Evolutionary conservation across 2,113 vertebrate genomes (phyloP).

Genomic region (Ursus arctos): DNA sequence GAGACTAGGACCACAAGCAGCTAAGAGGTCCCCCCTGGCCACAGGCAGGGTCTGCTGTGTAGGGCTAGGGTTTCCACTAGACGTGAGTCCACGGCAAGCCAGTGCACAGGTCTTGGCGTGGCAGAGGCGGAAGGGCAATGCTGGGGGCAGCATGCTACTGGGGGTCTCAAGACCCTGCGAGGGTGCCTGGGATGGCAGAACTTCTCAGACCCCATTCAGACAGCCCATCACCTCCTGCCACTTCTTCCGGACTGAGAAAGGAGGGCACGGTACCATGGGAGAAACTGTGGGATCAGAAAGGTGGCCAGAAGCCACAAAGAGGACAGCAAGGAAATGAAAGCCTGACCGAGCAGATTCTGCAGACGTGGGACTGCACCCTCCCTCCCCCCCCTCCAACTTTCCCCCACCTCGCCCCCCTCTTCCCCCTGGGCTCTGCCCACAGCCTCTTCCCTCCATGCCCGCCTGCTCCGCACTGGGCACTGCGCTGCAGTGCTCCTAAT

Average conservation of each 20-base stretch:
- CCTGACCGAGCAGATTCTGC: background rate
- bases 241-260: constrained; percentile 6
- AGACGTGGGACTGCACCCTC: background rate
- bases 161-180: background rate
- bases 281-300: background rate
- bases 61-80: background rate
- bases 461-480: constrained; percentile 63
- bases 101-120: accelerated
- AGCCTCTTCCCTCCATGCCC: background rate
- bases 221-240: background rate
- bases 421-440: background rate
- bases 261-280: background rate
- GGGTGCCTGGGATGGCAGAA: background rate
- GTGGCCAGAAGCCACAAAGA: background rate
- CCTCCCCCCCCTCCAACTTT: background rate
- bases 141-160: background rate
- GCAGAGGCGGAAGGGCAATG: background rate
- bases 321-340: background rate
- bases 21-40: background rate
- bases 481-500: constrained; percentile 90
- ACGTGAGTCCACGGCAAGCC: background rate
- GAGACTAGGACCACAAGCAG: background rate
- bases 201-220: background rate
- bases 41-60: background rate
- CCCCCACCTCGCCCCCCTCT: background rate